Evolutionary conservation across 2,888 invertebrate species (phyloP), one percentile per base, ranked within the genome.

Genomic region (Eurytoma adleriae): DNA sequence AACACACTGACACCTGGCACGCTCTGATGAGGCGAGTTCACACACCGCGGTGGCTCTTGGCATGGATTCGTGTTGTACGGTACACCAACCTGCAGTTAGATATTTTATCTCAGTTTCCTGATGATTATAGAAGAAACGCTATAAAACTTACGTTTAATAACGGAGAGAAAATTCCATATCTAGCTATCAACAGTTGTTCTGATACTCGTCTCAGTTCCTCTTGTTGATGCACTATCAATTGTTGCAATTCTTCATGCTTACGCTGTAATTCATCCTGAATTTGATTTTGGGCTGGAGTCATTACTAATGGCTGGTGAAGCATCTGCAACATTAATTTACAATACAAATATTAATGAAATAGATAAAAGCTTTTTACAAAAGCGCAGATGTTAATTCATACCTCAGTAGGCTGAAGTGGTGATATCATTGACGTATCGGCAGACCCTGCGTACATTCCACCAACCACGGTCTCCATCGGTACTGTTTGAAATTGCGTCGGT

Each of bases 201-300:
- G 96, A 96, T 0, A 97, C 96, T 84, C 95, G 93, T 62, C 96
- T 92, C 83, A 97, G 91, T 89, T 97, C 97, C 86, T 97, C 96
- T 88, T 97, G 97, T 87, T 97, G 97, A 83, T 95, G 94, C 72
- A 95, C 93, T 81, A 97, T 97, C 87, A 96, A 92, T 86, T 96
- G 95, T 88, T 97, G 96, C 81, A 97, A 91, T 88, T 97, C 95
- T 83, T 96, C 96, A 87, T 97, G 97, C 87, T 97, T 97, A 56
- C 95, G 93, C 87, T 96, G 95, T 50, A 90, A 73, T 67, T 90
- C 90, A 68, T 90, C 88, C 73, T 90, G 89, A 68, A 90, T 90
- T 80, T 94, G 93, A 82, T 92, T 92, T 86, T 93, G 93, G 1
- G 92, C 91, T 0, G 92, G 91, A 18, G 93, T 92, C 90, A 94